Evolutionary conservation across 2,113 vertebrate species (phyloP), one percentile per base, ranked within the genome.

Genomic region (Pangasianodon hypophthalmus): DNA sequence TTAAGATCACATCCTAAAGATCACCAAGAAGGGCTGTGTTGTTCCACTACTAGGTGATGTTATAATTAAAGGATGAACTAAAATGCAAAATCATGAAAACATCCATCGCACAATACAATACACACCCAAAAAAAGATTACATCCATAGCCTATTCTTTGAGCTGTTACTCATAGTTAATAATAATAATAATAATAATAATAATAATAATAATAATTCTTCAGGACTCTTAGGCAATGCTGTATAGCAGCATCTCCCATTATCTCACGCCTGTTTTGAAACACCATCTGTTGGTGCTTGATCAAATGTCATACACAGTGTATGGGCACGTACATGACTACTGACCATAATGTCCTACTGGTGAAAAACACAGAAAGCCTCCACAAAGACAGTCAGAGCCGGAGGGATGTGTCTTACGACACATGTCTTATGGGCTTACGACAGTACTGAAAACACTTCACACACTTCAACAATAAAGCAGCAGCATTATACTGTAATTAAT

Each of bases 401-500:
- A 37, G 29, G 81, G 32, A 48, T 0, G 41, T 44, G 50, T 9
- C 37, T 37, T 37, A 37, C 37, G 37, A 37, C 37, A 29, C 48
- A 24, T 2, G 52, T 67, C 21, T 62, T 71, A 62, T 50, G 5
- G 44, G 54, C 32, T 46, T 10, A 9, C 1, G 46, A 75, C 37
- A 21, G 75, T 2, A 48, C 29, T 50, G 50, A 73, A 62, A 88
- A 62, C 44, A 41, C 2, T 10, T 26, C 9, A 29, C 52, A 56
- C 18, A 1, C 75, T 88, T 37, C 1, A 93, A 92, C 91, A 90
- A 89, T 84, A 88, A 87, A 24, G 77, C 91, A 89, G 90, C 88
- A 4, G 87, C 90, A 75, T 87, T 84, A 86, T 21, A 90, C 77
- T 8, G 29, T 14, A 71, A 77, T 77, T 79, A 69, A 88, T 69